Base-by-base conservation (phyloP, 2,797 vertebrate genomes). In the Threskiornis aethiopicus region DNA sequence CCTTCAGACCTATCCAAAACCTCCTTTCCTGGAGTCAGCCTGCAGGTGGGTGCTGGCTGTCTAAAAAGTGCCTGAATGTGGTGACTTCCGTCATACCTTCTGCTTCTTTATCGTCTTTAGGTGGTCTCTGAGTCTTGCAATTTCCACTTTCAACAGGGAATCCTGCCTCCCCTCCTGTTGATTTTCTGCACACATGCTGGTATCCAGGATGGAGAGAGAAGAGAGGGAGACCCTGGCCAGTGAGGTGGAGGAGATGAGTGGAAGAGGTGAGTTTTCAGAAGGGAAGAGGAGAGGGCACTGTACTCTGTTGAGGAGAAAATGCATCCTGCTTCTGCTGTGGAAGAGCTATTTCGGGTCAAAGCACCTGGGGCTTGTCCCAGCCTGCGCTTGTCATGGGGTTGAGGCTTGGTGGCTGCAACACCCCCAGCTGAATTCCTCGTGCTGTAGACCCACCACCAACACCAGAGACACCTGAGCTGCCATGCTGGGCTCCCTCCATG, bases 181-280 rank as follows among this genome's bases (percentile, higher is more conserved):
- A 16, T 42, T 80, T 78, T 51, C 46, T 77, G 57, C 64, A n/a
- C 46, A 47, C 13, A 0, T 26, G 16, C 61, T 76, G 70, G 25
- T 28, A 22, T 55, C 69, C 58, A 26, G 70, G n/a, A 84, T 82
- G 77, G 84, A 94, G 41, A 46, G 13, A n/a, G 59, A 35, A 52
- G 80, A 92, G 51, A 55, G 22, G 37, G 86, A 94, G 54, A 75
- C 37, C n/a, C 33, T n/a, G 46, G 47, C 20, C 33, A 29, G 10
- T 9, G 73, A 93, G 33, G 62, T 39, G 78, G 58, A 93, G 26
- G 52, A 90, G 29, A 57, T 21, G 29, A 65, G 29, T 42, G 37
- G 24, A 64, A 93, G 29, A 81, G 89, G 96, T 97, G 89, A 90
- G 93, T 84, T 84, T 72, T 76, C 16, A 65, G 49, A 52, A 84